These are phyloP conservation scores for Drosophila takahashii DNA, from an alignment of 1,140 invertebrate species.

Conservation along the genomic window DNA sequence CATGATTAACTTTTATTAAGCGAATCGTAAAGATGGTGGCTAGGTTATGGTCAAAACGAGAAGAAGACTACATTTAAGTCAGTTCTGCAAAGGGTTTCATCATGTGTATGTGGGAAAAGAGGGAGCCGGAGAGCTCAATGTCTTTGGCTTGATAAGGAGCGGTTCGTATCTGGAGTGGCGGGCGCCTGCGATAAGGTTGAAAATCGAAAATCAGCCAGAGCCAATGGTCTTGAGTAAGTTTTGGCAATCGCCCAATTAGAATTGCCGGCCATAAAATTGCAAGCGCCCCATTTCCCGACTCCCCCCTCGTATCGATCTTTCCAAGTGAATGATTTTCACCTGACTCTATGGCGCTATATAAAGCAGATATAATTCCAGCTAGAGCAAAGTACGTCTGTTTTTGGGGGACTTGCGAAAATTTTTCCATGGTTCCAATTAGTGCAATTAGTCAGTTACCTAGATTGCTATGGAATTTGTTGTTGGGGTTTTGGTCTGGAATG, in stretches of 20 bases:
- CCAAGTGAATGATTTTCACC: conserved; percentile 37
- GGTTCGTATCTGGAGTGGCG: conserved; percentile 46
- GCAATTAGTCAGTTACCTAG: conserved; percentile 36
- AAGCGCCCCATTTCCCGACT: conserved; percentile 22
- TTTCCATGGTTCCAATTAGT: conserved; percentile 36
- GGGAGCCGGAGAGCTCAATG: background rate
- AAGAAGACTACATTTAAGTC: conserved; percentile 5
- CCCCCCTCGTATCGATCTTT: conserved; percentile 5
- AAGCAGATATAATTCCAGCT: conserved; percentile 16
- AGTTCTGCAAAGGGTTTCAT: conserved; percentile 30
- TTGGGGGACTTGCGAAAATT: conserved; percentile 11
- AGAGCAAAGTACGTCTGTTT: conserved; percentile 29
- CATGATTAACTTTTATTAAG: conserved; percentile 19
- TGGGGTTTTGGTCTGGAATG: conserved; percentile 30
- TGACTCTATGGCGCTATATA: conserved; percentile 28
- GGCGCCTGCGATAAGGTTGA: conserved; percentile 44
- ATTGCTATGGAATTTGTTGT: conserved; percentile 4
- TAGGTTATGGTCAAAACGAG: conserved; percentile 34
- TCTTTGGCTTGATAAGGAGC: conserved; percentile 20
- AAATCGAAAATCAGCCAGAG: conserved; percentile 23
- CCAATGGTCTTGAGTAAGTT: conserved; percentile 39
- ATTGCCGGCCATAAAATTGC: conserved; percentile 45
- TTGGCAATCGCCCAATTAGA: conserved; percentile 56
- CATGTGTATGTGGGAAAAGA: background rate
- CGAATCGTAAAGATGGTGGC: conserved; percentile 25